phyloP scores from a whole-genome alignment of 1,140 invertebrate species.

The Drosophila serrata region DNA sequence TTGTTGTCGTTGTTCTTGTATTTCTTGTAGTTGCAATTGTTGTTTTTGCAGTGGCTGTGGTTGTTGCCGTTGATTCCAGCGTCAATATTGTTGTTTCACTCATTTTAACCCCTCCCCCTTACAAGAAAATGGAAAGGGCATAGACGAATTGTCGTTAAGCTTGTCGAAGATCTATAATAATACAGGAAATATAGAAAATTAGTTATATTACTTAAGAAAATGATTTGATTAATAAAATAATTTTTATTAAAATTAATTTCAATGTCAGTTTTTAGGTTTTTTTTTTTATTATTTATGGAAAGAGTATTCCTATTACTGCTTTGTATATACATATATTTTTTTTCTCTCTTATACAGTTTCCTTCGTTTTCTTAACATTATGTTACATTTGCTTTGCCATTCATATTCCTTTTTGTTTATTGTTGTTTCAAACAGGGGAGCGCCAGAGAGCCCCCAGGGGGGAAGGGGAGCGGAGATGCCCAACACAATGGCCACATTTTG shows the following conservation, averaged over 20 bases:
- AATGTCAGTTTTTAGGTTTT: too few relatives aligned
- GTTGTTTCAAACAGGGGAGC: slow-evolving; percentile 41
- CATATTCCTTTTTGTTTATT: slow-evolving; percentile 75
- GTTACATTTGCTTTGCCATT: slow-evolving; percentile 75
- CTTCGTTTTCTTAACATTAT: slow-evolving; percentile 61
- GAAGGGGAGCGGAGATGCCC: slow-evolving; percentile 14
- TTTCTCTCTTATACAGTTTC: slow-evolving; percentile 19
- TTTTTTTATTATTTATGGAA: too few relatives aligned
- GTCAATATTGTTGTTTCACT: slow-evolving; percentile 42
- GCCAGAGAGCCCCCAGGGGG: background rate
- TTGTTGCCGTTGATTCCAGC: slow-evolving; percentile 13
- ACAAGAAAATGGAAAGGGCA: background rate
- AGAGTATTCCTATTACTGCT: slow-evolving; percentile 4
- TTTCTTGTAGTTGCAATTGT: slow-evolving; percentile 11
- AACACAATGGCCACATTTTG: slow-evolving; percentile 74
- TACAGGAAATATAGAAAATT: background rate
- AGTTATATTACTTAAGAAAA: background rate
- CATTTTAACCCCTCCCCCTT: slow-evolving; percentile 14
- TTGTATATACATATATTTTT: background rate
- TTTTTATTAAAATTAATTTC: too few relatives aligned
- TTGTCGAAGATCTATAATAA: background rate
- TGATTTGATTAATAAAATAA: too few relatives aligned
- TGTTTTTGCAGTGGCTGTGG: slow-evolving; percentile 18
- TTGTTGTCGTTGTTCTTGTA: slow-evolving; percentile 62
- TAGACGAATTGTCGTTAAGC: slow-evolving; percentile 9